These are phyloP conservation scores for Paradoxurus hermaphroditus DNA, from an alignment of 2,113 vertebrate genomes.

Conservation along the genomic window DNA sequence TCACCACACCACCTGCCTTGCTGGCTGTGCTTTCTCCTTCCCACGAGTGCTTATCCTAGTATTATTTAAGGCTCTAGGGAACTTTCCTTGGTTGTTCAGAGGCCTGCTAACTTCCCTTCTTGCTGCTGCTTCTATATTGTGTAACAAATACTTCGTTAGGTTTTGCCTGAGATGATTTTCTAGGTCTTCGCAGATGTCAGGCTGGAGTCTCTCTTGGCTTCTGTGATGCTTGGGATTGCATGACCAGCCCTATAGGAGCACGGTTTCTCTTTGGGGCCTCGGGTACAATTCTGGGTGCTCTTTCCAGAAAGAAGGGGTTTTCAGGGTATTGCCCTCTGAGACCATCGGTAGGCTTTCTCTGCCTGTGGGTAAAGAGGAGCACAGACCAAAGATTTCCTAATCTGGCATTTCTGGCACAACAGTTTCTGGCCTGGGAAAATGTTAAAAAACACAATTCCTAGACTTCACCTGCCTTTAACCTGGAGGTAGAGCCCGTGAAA, in stretches of 20 bases:
- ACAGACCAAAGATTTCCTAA: background rate
- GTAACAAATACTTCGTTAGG: background rate
- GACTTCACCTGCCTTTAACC: background rate
- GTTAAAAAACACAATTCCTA: background rate
- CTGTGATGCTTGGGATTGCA: background rate
- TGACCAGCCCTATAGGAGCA: accelerated
- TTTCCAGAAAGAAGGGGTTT: background rate
- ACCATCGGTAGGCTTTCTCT: background rate
- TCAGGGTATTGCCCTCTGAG: background rate
- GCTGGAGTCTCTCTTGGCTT: background rate
- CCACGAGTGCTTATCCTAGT: background rate
- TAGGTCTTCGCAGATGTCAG: background rate
- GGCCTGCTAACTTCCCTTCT: background rate
- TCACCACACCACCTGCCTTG: background rate
- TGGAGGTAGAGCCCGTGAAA: background rate
- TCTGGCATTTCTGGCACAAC: too few species aligned
- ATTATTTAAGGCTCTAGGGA: background rate
- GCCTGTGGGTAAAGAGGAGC: background rate
- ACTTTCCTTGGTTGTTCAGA: background rate
- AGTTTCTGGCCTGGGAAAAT: too few species aligned
- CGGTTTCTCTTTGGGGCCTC: background rate
- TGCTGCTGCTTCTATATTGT: background rate
- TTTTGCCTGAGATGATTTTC: background rate
- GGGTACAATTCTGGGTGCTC: background rate
- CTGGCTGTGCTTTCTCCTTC: background rate